Evolutionary conservation across 2,888 invertebrate species (phyloP), one percentile per base, ranked within the genome.

Genomic region (Hymenopus coronatus): DNA sequence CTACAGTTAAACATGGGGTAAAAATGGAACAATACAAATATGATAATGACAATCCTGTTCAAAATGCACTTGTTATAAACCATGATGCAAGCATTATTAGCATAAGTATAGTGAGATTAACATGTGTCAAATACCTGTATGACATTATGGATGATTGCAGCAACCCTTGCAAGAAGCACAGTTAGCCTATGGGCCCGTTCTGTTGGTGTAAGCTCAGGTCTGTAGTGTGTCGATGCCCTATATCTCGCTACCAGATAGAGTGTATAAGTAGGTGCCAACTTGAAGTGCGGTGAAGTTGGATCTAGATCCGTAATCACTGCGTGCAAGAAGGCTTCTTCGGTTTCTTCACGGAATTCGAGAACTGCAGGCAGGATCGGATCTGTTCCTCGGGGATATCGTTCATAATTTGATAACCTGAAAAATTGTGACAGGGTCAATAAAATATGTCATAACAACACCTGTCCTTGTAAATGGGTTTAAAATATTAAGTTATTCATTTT

Each of bases 181-280:
- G 98, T 98, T 90, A 99, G 94, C 92, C 98, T 96, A 92, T 98
- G 98, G 3, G 98, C 98, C 89, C 98, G 95, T 93, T 99, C 98
- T 84, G 97, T 97, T 33, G 98, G 98, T 91, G 97, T 97, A 88
- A 98, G 94, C 93, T 98, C 98, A 30, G 98, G 98, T 92, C 98
- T 96, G 94, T 98, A 98, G 93, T 98, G 98, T 0, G 98, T 98
- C 40, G 98, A 98, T 84, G 99, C 98, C 88, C 98, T 96, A 92
- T 98, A 99, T 95, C 98, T 95, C 90, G 98, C 97, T 91, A 98
- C 98, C 92, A 99, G 95, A 93, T 99, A 99, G 33, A 99, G 95
- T 3, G 98, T 97, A 94, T 99, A 99, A 40, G 99, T 99, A 0
- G 99, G 99, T 1, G 99, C 98, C 90, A 99, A 95, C 93, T 98